Evolutionary conservation across 2,113 vertebrate species (phyloP), one percentile per base, ranked within the genome.

Genomic region (Rhadina sibilatrix): DNA sequence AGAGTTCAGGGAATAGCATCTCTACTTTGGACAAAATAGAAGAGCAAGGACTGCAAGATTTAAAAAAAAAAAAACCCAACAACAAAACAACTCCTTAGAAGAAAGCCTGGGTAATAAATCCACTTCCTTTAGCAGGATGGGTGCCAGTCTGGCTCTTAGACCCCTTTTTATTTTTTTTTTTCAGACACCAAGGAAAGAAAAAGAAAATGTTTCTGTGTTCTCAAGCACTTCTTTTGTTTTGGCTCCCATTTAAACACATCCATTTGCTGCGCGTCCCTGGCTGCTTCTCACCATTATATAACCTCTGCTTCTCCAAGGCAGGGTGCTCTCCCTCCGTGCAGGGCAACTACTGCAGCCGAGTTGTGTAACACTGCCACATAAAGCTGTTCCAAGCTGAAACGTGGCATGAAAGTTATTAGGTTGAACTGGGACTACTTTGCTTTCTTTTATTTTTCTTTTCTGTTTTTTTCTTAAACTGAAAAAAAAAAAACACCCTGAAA

Each of bases 361-460:
- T 94, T 94, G 90, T 90, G 77, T 88, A 92, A 95, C 28, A 18
- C 80, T 78, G 83, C 85, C 22, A 83, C 92, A 92, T 49, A 90
- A 89, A 94, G 70, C 92, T 71, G 49, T 83, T 89, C 92, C 92
- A 90, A 90, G 81, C 57, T 92, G 89, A 90, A 95, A 97, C 69
- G 83, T 92, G 96, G 93, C 90, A 84, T 90, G 93, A 59, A 95
- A 86, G 90, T 87, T 83, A 90, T 90, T 91, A 92, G 92, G 64
- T 47, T 75, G 87, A 90, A 80, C 68, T 40, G 27, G 59, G 68
- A 90, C 71, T 83, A 40, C 76, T 91, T 87, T 52, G 13, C 18
- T 9, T 46, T 56, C 22, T 57, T 81, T 68, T n/a, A 5, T 79
- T 46, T n/a, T 68, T n/a, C 6, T 79, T 46, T n/a, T 11, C 31